Conservation (phyloP, 2,797 vertebrate species). For the Pempheris klunzingeri region DNA sequence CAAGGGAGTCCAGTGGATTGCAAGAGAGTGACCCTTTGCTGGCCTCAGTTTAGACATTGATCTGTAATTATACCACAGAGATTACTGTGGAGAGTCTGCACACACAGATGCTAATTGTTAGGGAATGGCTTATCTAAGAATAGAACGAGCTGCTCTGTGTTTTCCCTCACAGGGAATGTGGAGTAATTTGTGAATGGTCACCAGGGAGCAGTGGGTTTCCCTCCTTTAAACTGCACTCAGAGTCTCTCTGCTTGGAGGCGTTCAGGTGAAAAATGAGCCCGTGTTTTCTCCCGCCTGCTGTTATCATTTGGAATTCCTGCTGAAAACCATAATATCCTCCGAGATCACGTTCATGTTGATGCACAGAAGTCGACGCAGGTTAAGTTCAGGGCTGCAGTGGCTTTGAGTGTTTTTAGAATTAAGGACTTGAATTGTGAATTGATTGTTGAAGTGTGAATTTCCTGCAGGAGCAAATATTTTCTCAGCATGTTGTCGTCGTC, state of each 20-base stretch:
- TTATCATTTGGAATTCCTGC: conserved; percentile 22
- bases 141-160: conserved; percentile 13
- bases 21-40: not conserved
- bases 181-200: conserved; percentile 28
- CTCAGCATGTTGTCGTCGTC: conserved; percentile 2
- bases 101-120: conserved; percentile 13
- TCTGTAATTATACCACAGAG: conserved; percentile 23
- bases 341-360: conserved; percentile 13
- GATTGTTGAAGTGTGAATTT: conserved; percentile 31
- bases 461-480: conserved; percentile 46
- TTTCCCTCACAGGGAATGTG: conserved; percentile 16
- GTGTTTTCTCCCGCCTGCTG: not conserved
- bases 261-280: conserved; percentile 2
- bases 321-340: conserved; percentile 36
- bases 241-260: not conserved
- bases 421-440: too few relatives aligned
- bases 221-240: conserved; percentile 12
- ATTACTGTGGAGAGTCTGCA: conserved; percentile 4
- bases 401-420: not conserved
- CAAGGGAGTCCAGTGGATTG: too few relatives aligned
- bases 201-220: conserved; percentile 9
- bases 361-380: conserved; percentile 26
- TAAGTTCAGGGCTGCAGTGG: not conserved
- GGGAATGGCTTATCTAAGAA: conserved; percentile 19
- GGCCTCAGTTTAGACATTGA: not conserved